Percentiles rank a stretch among this genome's conserved stretches.
Conservation (phyloP, 1,140 invertebrate species). For the Trachelipus rathkii region DNA sequence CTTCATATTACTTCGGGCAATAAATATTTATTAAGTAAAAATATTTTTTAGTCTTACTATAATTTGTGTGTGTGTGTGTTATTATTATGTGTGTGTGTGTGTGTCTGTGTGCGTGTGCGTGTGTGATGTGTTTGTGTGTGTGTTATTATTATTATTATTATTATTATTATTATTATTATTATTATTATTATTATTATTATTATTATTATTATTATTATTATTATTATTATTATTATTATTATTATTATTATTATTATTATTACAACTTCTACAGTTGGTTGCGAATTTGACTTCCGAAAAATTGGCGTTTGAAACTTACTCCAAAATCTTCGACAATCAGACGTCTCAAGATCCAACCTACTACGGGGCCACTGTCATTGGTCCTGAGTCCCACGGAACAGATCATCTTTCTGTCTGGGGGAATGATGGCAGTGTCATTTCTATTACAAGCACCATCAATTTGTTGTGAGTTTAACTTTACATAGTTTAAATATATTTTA, state of each 20-base stretch:
- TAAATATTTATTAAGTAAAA: too few species aligned
- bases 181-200: too few species aligned
- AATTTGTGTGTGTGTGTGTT: too few species aligned
- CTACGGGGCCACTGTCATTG: constrained; percentile 3
- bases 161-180: too few species aligned
- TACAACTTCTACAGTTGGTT: neutral
- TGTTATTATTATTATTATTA: too few species aligned
- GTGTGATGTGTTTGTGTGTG: too few species aligned
- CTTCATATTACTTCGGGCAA: too few species aligned
- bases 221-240: neutral
- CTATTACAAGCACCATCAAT: constrained; percentile 27
- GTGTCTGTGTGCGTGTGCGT: too few species aligned
- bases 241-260: neutral
- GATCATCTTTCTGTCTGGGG: constrained; percentile 20
- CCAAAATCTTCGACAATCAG: neutral
- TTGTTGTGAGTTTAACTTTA: constrained; percentile 10
- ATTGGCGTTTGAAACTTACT: neutral
- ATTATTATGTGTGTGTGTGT: too few species aligned
- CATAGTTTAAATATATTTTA: neutral
- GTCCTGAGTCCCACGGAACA: constrained; percentile 13
- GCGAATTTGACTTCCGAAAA: neutral
- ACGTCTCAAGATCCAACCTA: constrained; percentile 24
- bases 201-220: too few species aligned
- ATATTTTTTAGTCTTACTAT: too few species aligned
- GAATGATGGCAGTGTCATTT: neutral